Conservation (phyloP, 2,888 invertebrate genomes). For the Pseudoips prasinana region DNA sequence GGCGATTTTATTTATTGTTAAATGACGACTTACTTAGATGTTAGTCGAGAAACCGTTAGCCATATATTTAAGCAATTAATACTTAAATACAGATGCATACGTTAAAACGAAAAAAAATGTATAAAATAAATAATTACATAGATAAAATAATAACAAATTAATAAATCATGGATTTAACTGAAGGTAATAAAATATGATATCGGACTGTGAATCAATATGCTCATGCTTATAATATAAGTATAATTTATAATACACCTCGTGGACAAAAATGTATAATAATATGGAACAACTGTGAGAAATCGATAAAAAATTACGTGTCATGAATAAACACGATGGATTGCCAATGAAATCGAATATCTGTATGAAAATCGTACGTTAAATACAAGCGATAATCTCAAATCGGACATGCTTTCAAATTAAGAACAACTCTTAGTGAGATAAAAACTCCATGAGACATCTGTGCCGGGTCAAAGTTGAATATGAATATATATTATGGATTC, state of each 20-base stretch:
- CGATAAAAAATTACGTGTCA: slow-evolving; percentile 45
- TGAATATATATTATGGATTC: slow-evolving; percentile 44
- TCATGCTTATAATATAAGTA: slow-evolving; percentile 59
- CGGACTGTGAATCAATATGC: slow-evolving; percentile 41
- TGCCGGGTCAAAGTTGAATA: slow-evolving; percentile 37
- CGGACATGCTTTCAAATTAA: slow-evolving; percentile 44
- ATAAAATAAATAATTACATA: slow-evolving; percentile 33
- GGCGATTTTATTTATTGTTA: too few relatives aligned
- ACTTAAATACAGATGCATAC: slow-evolving; percentile 6
- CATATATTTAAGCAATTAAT: too few relatives aligned
- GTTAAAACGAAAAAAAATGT: neutral
- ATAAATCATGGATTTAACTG: slow-evolving; percentile 25
- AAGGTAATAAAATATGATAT: slow-evolving; percentile 27
- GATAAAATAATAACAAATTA: slow-evolving; percentile 23
- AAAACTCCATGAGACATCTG: slow-evolving; percentile 33
- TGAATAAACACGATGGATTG: slow-evolving; percentile 48
- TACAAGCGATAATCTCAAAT: slow-evolving; percentile 44
- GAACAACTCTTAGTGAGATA: slow-evolving; percentile 26
- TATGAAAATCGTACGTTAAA: slow-evolving; percentile 40
- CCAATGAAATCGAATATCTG: slow-evolving; percentile 43
- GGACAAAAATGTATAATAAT: slow-evolving; percentile 39
- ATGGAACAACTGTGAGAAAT: slow-evolving; percentile 35
- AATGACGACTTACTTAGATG: too few relatives aligned
- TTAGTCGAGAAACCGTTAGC: too few relatives aligned
- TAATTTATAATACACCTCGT: slow-evolving; percentile 56